phyloP scores from a whole-genome alignment of 1,140 invertebrate species.

The Drosophila repleta region DNA sequence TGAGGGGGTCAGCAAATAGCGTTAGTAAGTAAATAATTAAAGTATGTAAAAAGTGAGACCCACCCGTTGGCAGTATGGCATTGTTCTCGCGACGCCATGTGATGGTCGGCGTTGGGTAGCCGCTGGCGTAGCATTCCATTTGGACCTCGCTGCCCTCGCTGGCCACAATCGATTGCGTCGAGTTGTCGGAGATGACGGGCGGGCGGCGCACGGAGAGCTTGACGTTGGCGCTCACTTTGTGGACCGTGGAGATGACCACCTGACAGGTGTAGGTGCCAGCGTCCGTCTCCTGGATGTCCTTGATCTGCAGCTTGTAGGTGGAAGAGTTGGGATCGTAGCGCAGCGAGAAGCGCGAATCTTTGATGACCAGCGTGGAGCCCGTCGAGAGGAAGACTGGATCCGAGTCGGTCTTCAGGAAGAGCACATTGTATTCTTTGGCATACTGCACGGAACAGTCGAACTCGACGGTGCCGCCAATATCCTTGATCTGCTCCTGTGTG shows the following conservation, averaged over 20 bases:
- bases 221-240: conserved; percentile 92
- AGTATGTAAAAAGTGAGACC: conserved; percentile 78
- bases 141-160: conserved; percentile 91
- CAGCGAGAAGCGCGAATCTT: conserved; percentile 94
- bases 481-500: conserved; percentile 95
- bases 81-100: conserved; percentile 97
- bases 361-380: conserved; percentile 91
- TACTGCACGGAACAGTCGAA: conserved; percentile 95
- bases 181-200: conserved; percentile 96
- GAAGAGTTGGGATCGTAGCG: conserved; percentile 90
- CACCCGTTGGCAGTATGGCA: conserved; percentile 94
- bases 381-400: conserved; percentile 87
- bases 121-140: conserved; percentile 94
- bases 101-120: conserved; percentile 92
- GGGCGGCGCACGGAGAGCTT: conserved; percentile 92
- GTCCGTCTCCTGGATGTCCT: conserved; percentile 97
- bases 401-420: conserved; percentile 90
- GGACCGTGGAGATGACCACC: conserved; percentile 91
- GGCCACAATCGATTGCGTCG: conserved; percentile 93
- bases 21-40: conserved; percentile 27
- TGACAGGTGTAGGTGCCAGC: conserved; percentile 95
- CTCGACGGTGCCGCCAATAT: conserved; percentile 95
- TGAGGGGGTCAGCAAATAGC: conserved; percentile 17
- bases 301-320: conserved; percentile 94
- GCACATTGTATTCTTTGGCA: conserved; percentile 91